Base-by-base conservation (phyloP, 2,888 invertebrate genomes). In the Autographa gamma region DNA sequence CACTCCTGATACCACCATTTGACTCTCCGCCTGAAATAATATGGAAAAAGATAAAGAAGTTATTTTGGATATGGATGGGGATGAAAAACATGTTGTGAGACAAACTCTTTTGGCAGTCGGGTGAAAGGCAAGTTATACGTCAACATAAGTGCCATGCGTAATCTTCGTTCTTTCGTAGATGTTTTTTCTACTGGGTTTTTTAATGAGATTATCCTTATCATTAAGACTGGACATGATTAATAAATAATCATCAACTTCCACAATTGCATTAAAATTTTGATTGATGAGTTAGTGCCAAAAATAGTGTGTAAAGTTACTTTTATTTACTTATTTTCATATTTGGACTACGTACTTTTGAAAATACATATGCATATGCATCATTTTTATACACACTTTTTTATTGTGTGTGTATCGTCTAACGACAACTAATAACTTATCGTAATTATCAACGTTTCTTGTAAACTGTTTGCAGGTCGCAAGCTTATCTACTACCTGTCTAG, bases 1-100 rank as follows among this genome's bases (percentile, higher is more conserved):
- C 91, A 97, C 96, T 2, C 96, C 96, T 9, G 97, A 97, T 1
- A 97, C 97, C 32, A 97, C 90, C 77, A 96, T 96, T 91, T 97
- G 97, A 69, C 92, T 96, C 59, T 89, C 90, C 18, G 91, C 92
- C 95, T 95, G 93, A 41, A 92, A 92, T 69, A n/a, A n/a, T n/a
- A n/a, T n/a, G n/a, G n/a, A n/a, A n/a, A n/a, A n/a, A n/a, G n/a
- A n/a, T n/a, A n/a, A n/a, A n/a, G n/a, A n/a, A n/a, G n/a, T n/a
- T n/a, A n/a, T n/a, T n/a, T n/a, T n/a, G n/a, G n/a, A n/a, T n/a
- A n/a, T n/a, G n/a, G n/a, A n/a, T n/a, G n/a, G n/a, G n/a, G n/a
- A n/a, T n/a, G n/a, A n/a, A n/a, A n/a, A n/a, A n/a, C n/a, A n/a
- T n/a, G n/a, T n/a, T n/a, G n/a, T n/a, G 14, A 16, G 14, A 8